These are phyloP conservation scores for Etheostoma spectabile DNA, from an alignment of 2,113 vertebrate genomes.

Conservation along the genomic window DNA sequence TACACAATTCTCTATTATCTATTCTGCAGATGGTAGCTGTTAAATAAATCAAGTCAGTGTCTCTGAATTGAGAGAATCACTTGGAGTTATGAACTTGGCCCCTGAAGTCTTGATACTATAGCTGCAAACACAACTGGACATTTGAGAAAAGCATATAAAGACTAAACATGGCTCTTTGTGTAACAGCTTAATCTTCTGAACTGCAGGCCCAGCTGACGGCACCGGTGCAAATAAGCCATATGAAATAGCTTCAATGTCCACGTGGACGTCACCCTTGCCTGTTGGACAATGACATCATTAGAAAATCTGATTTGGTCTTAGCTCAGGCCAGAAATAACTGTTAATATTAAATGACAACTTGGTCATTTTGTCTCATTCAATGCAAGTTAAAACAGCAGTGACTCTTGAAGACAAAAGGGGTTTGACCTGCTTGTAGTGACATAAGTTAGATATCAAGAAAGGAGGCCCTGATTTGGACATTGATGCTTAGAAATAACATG, in stretches of 20 bases:
- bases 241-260: not conserved
- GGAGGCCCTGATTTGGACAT: constrained; percentile 47
- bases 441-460: constrained; percentile 16
- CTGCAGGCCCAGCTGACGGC: constrained; percentile 22
- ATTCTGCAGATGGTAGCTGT: not conserved
- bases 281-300: constrained; percentile 7
- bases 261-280: not conserved
- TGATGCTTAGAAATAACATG: constrained; percentile 41
- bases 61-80: constrained; percentile 9
- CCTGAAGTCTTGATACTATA: not conserved
- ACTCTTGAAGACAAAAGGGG: constrained; percentile 20
- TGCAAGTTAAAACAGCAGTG: constrained; percentile 10
- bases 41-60: not conserved
- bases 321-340: not conserved
- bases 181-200: not conserved
- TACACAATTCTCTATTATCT: not conserved
- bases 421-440: constrained; percentile 43
- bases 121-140: constrained; percentile 13
- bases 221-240: constrained; percentile 9
- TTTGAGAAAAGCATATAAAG: not conserved
- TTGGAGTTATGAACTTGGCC: not conserved
- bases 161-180: not conserved
- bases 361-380: constrained; percentile 11
- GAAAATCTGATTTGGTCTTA: constrained; percentile 46
- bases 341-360: not conserved